Conservation (phyloP, 92 coral and sea anemone genomes). For the Heliopora coerulea region DNA sequence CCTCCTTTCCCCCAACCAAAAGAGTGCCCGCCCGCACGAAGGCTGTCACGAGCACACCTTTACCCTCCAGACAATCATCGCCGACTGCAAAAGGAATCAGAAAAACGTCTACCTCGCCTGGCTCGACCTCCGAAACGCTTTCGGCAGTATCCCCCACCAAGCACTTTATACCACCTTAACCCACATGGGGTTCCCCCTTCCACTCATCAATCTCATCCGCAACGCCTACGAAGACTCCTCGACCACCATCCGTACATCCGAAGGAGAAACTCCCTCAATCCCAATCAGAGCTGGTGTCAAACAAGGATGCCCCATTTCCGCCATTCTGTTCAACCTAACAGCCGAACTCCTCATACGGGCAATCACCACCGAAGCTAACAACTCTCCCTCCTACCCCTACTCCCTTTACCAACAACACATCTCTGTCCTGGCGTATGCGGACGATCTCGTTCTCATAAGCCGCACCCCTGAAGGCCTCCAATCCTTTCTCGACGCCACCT, state of each 20-base stretch:
- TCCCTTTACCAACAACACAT: not conserved
- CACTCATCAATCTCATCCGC: not conserved
- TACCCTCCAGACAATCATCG: too few relatives aligned
- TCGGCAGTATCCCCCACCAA: constrained; percentile 6
- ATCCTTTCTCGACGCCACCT: constrained; percentile 12
- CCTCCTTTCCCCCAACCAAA: too few relatives aligned
- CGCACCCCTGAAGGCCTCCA: constrained; percentile 31
- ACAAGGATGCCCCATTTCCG: too few relatives aligned
- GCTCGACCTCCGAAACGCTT: too few relatives aligned
- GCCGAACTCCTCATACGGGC: constrained; percentile 33
- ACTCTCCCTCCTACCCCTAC: not conserved
- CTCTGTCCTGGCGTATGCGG: constrained; percentile 40
- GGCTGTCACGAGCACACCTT: too few relatives aligned
- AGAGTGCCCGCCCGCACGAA: too few relatives aligned
- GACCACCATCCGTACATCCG: constrained; percentile 10
- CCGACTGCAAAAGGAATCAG: too few relatives aligned
- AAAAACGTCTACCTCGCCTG: too few relatives aligned
- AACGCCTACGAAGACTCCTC: constrained; percentile 22
- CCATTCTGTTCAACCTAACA: constrained; percentile 27
- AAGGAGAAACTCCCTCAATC: constrained; percentile 14
- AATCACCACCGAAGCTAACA: not conserved
- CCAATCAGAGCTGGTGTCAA: too few relatives aligned
- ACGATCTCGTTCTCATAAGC: constrained; percentile 32
- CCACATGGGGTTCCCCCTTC: constrained; percentile 23
- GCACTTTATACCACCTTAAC: not conserved